Conservation (phyloP, 2,888 invertebrate genomes). For the Clepsis dumicolana region DNA sequence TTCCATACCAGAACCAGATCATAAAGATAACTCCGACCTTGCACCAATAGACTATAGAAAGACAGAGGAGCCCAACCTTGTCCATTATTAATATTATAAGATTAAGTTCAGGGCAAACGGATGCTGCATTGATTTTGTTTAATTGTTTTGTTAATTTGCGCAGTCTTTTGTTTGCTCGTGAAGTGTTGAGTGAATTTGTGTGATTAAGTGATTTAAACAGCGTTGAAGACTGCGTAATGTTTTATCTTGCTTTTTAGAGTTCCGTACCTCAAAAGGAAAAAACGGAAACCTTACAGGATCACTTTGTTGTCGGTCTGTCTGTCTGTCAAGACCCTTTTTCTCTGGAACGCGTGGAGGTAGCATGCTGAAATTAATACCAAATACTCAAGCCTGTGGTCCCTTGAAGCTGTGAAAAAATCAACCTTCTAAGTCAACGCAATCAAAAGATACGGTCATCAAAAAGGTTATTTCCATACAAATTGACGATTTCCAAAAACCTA, state of each 20-base stretch:
- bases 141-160: conserved; percentile 37
- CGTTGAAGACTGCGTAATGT: conserved; percentile 2
- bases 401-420: too few species aligned
- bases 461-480: too few species aligned
- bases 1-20: conserved; percentile 24
- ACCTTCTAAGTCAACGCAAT: too few species aligned
- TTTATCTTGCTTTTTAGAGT: neutral
- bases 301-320: too few species aligned
- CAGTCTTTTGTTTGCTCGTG: conserved; percentile 35
- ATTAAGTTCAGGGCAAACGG: conserved; percentile 39
- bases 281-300: too few species aligned
- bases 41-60: conserved; percentile 13
- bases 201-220: conserved; percentile 9
- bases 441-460: too few species aligned
- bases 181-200: conserved; percentile 23
- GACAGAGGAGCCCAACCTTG: conserved; percentile 39
- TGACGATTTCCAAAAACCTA: too few species aligned
- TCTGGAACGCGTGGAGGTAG: too few species aligned
- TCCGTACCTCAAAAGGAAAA: too few species aligned
- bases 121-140: conserved; percentile 40
- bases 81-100: conserved; percentile 38
- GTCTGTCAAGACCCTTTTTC: too few species aligned
- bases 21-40: conserved; percentile 29
- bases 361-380: too few species aligned
- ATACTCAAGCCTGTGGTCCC: too few species aligned